Conservation (phyloP, 2,113 vertebrate genomes). For the human region DNA sequence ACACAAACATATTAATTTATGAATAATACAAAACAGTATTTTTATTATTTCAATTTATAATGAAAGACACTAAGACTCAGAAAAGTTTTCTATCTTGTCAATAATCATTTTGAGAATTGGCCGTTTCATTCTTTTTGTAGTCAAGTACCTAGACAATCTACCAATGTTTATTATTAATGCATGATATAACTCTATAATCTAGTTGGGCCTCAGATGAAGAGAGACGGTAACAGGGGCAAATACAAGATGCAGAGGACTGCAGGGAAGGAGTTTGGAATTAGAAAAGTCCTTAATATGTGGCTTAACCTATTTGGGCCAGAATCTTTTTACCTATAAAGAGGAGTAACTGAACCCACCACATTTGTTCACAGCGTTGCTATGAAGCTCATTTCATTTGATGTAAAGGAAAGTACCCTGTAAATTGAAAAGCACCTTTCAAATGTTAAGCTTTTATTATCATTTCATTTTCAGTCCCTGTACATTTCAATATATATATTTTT, state of each 20-base stretch:
- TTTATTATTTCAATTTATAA: conserved; percentile 15
- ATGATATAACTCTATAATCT: not conserved
- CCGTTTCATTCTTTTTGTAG: conserved; percentile 12
- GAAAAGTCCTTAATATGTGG: not conserved
- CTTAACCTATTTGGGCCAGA: not conserved
- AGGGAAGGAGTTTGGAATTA: not conserved
- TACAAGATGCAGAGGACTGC: not conserved
- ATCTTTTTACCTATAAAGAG: not conserved
- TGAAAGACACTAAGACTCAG: not conserved
- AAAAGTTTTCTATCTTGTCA: conserved; percentile 17
- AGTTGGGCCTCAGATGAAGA: not conserved
- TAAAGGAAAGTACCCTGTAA: not conserved
- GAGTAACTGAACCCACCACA: not conserved
- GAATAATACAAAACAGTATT: not conserved
- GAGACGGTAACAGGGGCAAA: not conserved
- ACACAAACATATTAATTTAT: not conserved
- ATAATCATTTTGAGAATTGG: not conserved
- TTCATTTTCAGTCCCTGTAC: not conserved
- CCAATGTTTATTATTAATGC: not conserved
- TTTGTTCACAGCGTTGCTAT: not conserved
- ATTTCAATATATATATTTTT: not conserved
- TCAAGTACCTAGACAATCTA: not conserved
- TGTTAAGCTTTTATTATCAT: conserved; percentile 14
- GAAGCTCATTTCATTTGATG: not conserved
- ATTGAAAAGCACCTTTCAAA: not conserved